Evolutionary conservation across 2,113 vertebrate genomes (phyloP), one percentile per base, ranked within the genome.

Genomic region (Sterna hirundo): DNA sequence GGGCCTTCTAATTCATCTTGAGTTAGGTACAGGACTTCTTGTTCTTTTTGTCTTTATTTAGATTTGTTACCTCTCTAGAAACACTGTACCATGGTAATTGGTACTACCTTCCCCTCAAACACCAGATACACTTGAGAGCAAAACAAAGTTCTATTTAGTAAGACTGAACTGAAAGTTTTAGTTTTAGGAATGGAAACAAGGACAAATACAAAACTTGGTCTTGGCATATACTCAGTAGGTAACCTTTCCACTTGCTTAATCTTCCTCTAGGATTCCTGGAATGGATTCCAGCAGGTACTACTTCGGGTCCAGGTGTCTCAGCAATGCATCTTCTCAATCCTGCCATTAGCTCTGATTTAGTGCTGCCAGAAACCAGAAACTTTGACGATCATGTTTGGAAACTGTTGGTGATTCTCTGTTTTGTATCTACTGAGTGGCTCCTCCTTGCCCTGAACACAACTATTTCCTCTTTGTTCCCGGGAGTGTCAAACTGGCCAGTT

Each of bases 31-130:
- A 44, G 81, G 29, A 40, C 70, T 91, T 88, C 15, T 78, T 78
- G 88, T 88, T 81, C 80, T 83, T 91, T 90, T 88, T 88, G 78
- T 80, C 75, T 96, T 90, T 77, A 69, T 83, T 94, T 85, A 85
- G 57, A 65, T 79, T 81, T 86, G 70, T 81, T 61, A n/a, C 36
- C 9, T 61, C 58, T 85, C 26, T n/a, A 54, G 78, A 69, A 93
- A 44, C 12, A 16, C 36, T 46, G 66, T 69, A 11, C 57, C 9
- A 0, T 77, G 12, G 13, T 91, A 93, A 72, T 64, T 87, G 70
- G 30, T 90, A 20, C 46, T 83, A 18, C 13, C n/a, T 83, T 90
- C 30, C 57, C 62, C 54, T 85, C 36, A 69, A 89, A 74, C 8
- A 40, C 21, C 42, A 71, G 32, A 34, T 42, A 52, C 0, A 3